A percentile compares a stretch with the other conserved stretches of the same genome.
These are phyloP conservation scores for Drosophila dives DNA, from an alignment of 2,888 invertebrate species.

Conservation along the genomic window DNA sequence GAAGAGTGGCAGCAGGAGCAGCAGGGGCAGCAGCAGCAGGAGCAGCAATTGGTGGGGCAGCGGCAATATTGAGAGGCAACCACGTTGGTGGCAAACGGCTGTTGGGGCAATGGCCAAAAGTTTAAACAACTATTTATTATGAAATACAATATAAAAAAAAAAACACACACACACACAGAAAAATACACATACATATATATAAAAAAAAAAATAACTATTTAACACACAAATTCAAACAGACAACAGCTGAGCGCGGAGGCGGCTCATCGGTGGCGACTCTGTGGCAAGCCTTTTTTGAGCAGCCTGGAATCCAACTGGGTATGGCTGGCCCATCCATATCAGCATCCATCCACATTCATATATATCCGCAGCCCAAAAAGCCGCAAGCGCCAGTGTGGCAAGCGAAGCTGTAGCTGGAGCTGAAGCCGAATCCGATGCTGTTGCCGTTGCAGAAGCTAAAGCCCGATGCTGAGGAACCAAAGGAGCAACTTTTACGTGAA, in stretches of 20 bases:
- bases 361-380: conserved; percentile 26
- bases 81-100: conserved; percentile 79
- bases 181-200: neutral
- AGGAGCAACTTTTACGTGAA: conserved; percentile 82
- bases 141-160: conserved; percentile 71
- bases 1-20: conserved; percentile 2
- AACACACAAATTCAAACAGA: conserved; percentile 53
- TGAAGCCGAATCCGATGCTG: neutral
- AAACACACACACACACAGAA: conserved; percentile 9
- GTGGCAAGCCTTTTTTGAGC: conserved; percentile 61
- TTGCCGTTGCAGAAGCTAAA: neutral
- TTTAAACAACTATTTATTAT: conserved; percentile 80
- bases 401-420: conserved; percentile 17
- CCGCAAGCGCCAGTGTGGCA: conserved; percentile 22
- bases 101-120: conserved; percentile 63
- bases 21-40: neutral
- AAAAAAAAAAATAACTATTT: conserved; percentile 48
- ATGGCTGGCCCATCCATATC: conserved; percentile 47
- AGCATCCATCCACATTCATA: conserved; percentile 17
- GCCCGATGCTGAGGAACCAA: conserved; percentile 41
- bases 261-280: conserved; percentile 54
- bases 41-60: conserved; percentile 1
- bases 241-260: conserved; percentile 72
- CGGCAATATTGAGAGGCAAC: conserved; percentile 56
- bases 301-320: conserved; percentile 60